Evolutionary conservation across 2,797 vertebrate genomes (phyloP).

Genomic region (Thripadectes ignobilis): DNA sequence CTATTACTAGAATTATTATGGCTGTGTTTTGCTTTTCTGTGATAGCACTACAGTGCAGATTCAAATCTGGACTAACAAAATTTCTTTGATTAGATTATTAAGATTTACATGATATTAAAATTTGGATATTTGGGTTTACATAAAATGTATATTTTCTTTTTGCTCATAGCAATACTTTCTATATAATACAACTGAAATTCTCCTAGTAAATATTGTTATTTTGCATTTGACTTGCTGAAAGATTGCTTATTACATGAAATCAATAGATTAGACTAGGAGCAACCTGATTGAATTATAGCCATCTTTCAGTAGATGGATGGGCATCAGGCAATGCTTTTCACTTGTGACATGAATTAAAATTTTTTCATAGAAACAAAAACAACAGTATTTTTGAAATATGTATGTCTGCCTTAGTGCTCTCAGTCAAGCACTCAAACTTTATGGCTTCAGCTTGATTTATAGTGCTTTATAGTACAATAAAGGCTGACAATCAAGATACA

Average conservation of each 20-base stretch:
- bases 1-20: background rate
- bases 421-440: background rate
- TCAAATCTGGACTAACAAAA: background rate
- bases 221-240: background rate
- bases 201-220: background rate
- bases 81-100: background rate
- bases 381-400: fast-evolving
- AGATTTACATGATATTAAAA: background rate
- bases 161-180: background rate
- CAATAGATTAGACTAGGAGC: background rate
- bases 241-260: background rate
- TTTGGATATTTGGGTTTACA: background rate
- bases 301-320: background rate
- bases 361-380: background rate
- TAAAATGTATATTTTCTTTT: background rate
- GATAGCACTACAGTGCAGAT: background rate
- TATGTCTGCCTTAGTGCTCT: background rate
- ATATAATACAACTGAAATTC: background rate
- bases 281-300: background rate
- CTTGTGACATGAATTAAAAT: background rate
- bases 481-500: background rate
- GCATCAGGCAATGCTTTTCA: background rate
- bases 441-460: background rate
- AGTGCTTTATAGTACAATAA: background rate
- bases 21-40: background rate